Evolutionary conservation across 1,140 invertebrate species (phyloP).

Genomic region (Armadillidium nasatum): DNA sequence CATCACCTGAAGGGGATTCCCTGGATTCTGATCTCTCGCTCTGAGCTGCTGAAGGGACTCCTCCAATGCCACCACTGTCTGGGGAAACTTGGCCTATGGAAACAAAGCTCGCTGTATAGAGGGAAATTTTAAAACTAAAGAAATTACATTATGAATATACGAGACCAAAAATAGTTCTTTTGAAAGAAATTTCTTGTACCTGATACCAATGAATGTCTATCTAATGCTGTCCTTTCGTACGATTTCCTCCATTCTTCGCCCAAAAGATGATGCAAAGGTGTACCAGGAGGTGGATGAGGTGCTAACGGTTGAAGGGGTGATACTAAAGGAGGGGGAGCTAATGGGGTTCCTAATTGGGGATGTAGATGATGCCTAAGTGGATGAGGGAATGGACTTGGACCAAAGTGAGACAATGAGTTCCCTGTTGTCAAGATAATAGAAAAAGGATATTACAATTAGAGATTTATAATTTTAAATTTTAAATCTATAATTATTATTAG

Average conservation of each 20-base stretch:
- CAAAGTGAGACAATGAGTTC: background rate
- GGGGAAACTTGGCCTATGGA: conserved; percentile 40
- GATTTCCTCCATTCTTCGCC: conserved; percentile 42
- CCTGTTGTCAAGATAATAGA: conserved; percentile 1
- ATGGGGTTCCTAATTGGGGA: conserved; percentile 50
- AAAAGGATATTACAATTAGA: background rate
- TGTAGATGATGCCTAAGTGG: conserved; percentile 53
- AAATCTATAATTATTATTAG: too few relatives aligned
- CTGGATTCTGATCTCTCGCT: conserved; percentile 37
- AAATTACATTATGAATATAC: background rate
- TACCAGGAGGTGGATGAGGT: conserved; percentile 39
- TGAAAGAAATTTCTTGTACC: conserved; percentile 23
- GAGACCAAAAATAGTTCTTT: background rate
- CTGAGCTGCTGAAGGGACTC: conserved; percentile 13
- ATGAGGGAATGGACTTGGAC: conserved; percentile 46
- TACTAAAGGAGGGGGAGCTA: conserved; percentile 51
- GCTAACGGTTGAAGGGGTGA: conserved; percentile 48
- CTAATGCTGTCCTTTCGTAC: conserved; percentile 34
- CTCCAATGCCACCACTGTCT: conserved; percentile 33
- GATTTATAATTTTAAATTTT: background rate
- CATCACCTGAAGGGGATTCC: conserved; percentile 45
- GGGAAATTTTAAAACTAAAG: background rate
- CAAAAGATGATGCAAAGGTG: conserved; percentile 51
- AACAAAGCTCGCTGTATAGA: too few relatives aligned
- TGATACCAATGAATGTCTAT: conserved; percentile 35